Evolutionary conservation across 2,113 vertebrate species (phyloP), one percentile per base, ranked within the genome.

Genomic region (Lichenostomus cassidix): DNA sequence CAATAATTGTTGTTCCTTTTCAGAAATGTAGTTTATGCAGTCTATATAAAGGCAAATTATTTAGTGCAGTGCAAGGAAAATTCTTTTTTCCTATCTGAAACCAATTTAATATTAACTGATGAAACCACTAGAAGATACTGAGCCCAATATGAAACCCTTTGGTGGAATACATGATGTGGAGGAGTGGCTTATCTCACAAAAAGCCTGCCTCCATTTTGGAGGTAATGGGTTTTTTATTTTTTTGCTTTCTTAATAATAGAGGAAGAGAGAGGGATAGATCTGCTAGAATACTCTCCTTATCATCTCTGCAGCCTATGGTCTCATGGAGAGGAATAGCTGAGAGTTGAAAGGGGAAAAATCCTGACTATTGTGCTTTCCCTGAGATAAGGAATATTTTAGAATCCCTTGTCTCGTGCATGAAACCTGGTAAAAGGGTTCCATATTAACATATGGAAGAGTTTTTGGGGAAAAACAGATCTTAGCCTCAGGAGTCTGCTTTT

Each of bases 331-430:
- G 76, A 89, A 80, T 47, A 88, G 56, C 93, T 93, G 73, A 71
- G 85, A 90, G 85, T 59, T 92, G 83, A 97, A 96, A 95, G 76
- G 76, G 87, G 88, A 81, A 95, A 94, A 96, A 95, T 94, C 47
- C 79, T 70, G 90, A 83, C 88, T 96, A 75, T 90, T 97, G 83
- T 95, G 92, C 87, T 87, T 96, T 96, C 71, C 49, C 10, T 13
- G 78, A 94, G 93, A 94, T 96, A 96, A 96, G 82, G 56, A 85
- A 55, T 93, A 86, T 88, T 96, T 94, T 55, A 90, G 93, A 95
- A 52, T 94, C 92, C 79, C 92, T 92, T 88, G 93, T 90, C 90
- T 97, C 87, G 39, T 62, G 47, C 79, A 64, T 74, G 88, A 90
- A 94, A 59, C 82, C 79, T 59, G 27, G 83, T 93, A 83, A 93